Percentiles rank a stretch among this genome's conserved stretches.
Evolutionary conservation across 2,797 vertebrate genomes (phyloP).

Genomic region (Eulemur coronatus): DNA sequence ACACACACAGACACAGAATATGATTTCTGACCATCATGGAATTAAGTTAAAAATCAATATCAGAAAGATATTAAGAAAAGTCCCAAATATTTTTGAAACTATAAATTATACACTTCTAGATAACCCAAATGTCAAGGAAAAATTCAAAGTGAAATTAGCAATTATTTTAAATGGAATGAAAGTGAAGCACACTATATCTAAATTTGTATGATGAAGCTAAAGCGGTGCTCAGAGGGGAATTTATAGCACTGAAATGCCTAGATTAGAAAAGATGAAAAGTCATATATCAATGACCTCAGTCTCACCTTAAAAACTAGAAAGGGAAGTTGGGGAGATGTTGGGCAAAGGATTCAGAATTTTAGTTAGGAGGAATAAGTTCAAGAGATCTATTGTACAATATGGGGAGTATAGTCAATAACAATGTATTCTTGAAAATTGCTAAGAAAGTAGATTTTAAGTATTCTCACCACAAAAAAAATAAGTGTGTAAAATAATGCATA

Average conservation of each 20-base stretch:
- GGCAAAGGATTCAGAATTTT: background rate
- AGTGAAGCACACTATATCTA: background rate
- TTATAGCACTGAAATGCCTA: background rate
- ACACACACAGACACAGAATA: background rate
- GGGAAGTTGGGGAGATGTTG: background rate
- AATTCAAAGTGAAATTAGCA: background rate
- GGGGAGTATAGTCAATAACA: background rate
- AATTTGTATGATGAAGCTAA: background rate
- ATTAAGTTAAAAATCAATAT: background rate
- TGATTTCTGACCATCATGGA: background rate
- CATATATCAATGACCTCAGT: background rate
- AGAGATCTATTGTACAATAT: background rate
- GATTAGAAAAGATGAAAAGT: background rate
- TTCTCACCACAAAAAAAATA: background rate
- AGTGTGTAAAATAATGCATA: background rate
- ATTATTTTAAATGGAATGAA: background rate
- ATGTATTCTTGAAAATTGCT: background rate
- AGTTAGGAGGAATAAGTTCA: background rate
- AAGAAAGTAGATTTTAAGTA: background rate
- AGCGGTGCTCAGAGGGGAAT: background rate
- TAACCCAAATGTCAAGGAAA: background rate
- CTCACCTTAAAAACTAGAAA: background rate
- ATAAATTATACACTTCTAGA: background rate
- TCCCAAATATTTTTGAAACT: background rate
- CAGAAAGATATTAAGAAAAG: background rate